A percentile compares a stretch with the other conserved stretches of the same genome.
These are phyloP conservation scores for Bombus difficillimus DNA, from an alignment of 1,140 invertebrate genomes.

Conservation along the genomic window DNA sequence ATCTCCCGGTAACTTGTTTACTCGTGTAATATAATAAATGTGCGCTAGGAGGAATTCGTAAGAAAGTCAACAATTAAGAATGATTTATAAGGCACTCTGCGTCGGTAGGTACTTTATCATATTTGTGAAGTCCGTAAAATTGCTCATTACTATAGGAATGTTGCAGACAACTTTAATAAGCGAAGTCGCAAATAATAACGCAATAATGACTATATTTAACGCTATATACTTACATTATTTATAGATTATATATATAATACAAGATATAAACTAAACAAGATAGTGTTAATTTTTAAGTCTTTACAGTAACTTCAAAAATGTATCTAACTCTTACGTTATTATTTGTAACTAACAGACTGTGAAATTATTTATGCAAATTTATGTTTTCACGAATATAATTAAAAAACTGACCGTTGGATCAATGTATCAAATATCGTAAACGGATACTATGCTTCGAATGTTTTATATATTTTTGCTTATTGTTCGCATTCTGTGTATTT, in stretches of 20 bases:
- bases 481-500: no score
- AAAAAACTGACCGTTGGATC: no score
- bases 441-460: no score
- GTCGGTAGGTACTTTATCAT: background rate
- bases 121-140: background rate
- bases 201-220: no score
- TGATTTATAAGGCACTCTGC: background rate
- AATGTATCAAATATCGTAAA: no score
- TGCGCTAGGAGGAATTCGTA: background rate
- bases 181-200: background rate
- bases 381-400: background rate
- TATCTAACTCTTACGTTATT: background rate
- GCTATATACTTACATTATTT: no score
- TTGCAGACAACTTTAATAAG: background rate
- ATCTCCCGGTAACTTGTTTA: background rate
- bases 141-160: background rate
- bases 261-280: no score
- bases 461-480: no score
- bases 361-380: background rate
- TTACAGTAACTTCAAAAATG: background rate
- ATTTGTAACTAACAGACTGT: background rate
- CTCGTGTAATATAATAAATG: conserved; percentile 2
- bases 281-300: no score
- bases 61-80: background rate
- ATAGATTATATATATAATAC: no score